phyloP scores from a whole-genome alignment of 2,113 vertebrate species.

The Poeciliopsis retropinna region DNA sequence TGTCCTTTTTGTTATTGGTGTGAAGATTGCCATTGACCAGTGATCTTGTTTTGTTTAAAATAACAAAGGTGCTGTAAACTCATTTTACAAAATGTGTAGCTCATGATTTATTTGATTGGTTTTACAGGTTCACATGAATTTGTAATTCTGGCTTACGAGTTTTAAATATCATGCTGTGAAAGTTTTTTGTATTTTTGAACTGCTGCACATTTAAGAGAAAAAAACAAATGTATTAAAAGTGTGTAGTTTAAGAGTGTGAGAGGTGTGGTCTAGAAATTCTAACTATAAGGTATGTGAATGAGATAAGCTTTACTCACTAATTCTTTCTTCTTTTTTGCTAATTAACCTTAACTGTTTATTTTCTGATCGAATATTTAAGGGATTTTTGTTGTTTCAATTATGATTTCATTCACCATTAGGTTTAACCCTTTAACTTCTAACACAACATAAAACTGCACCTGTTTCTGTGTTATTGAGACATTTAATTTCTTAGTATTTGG shows the following conservation, averaged over 20 bases:
- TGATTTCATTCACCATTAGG: neutral
- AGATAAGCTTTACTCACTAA: slow-evolving; percentile 8
- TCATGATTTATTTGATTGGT: neutral
- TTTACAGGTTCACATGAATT: slow-evolving; percentile 27
- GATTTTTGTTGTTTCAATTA: slow-evolving; percentile 1
- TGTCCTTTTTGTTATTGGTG: neutral
- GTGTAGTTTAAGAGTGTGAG: slow-evolving; percentile 4
- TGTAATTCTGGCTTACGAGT: slow-evolving; percentile 28
- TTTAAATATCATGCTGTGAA: slow-evolving; percentile 37
- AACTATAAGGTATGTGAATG: neutral
- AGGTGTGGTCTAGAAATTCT: neutral
- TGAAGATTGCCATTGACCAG: neutral
- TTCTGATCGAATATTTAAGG: slow-evolving; percentile 13
- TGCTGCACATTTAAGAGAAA: slow-evolving; percentile 4
- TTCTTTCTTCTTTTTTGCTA: slow-evolving; percentile 37
- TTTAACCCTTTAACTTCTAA: slow-evolving; percentile 5
- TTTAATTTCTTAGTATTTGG: slow-evolving; percentile 5
- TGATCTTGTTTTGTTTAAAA: slow-evolving; percentile 15
- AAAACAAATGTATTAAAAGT: neutral
- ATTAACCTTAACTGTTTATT: slow-evolving; percentile 1
- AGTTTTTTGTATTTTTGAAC: slow-evolving; percentile 12
- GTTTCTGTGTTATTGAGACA: neutral
- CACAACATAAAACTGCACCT: neutral
- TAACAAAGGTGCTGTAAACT: slow-evolving; percentile 53
- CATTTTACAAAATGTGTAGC: neutral